phyloP scores from a whole-genome alignment of 2,888 invertebrate genomes.

The Lasioglossum marginatum region DNA sequence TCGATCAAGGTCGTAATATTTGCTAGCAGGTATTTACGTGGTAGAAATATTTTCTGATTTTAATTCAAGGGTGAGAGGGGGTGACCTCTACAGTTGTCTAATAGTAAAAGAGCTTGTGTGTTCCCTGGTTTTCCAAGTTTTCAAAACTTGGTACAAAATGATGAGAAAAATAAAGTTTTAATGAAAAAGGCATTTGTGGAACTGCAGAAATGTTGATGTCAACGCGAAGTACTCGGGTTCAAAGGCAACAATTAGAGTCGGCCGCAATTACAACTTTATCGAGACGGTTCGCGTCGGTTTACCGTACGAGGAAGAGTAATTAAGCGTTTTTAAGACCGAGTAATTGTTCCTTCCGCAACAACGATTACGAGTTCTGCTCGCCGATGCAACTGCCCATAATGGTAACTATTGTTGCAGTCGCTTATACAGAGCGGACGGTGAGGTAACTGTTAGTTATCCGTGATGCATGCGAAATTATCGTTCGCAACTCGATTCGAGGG shows the following conservation, averaged over 20 bases:
- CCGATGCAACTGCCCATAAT: conserved; percentile 46
- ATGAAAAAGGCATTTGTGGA: background rate
- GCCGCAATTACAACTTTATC: conserved; percentile 39
- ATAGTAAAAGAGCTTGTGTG: no score
- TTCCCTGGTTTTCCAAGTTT: no score
- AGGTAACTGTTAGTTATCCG: conserved; percentile 58
- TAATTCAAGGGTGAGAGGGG: no score
- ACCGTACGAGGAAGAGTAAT: conserved; percentile 68
- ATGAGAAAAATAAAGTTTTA: no score
- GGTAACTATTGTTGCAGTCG: conserved; percentile 52
- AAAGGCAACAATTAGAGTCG: conserved; percentile 24
- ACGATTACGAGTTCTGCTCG: conserved; percentile 50
- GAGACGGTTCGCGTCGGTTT: conserved; percentile 24
- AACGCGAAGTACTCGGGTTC: background rate
- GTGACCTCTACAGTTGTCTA: no score
- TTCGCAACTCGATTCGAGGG: conserved; percentile 20
- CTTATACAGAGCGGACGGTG: conserved; percentile 55
- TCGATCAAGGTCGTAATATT: no score
- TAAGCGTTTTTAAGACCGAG: conserved; percentile 59
- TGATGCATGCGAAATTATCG: conserved; percentile 60
- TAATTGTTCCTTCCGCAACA: conserved; percentile 71
- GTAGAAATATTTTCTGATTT: no score
- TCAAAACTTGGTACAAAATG: no score
- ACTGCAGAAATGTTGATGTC: background rate
- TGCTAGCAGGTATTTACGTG: no score